Conservation (phyloP, 2,797 vertebrate genomes). For the Acanthornis magna region DNA sequence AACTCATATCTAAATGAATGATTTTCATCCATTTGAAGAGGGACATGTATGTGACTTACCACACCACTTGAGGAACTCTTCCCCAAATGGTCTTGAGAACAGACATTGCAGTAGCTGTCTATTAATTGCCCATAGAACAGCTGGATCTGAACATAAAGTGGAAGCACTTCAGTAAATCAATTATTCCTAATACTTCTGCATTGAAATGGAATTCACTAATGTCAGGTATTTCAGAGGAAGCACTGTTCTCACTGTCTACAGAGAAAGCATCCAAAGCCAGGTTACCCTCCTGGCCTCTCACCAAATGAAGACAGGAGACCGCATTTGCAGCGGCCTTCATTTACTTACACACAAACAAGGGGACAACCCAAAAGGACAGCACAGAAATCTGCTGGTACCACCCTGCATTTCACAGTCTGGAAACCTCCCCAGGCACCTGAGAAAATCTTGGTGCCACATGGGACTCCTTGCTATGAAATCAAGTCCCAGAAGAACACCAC, state of each 20-base stretch:
- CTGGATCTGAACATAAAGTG: not conserved
- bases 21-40: not conserved
- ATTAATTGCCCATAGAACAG: not conserved
- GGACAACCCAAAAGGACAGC: not conserved
- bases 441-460: not conserved
- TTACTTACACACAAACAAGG: not conserved
- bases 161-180: not conserved
- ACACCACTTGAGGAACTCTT: not conserved
- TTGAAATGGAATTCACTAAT: not conserved
- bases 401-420: not conserved
- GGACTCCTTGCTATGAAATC: not conserved
- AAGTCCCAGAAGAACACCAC: not conserved
- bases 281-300: not conserved
- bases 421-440: not conserved
- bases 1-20: not conserved
- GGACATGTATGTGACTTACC: rapidly evolving
- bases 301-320: not conserved
- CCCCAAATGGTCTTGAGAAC: not conserved
- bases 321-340: not conserved
- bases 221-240: not conserved
- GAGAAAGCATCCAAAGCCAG: not conserved
- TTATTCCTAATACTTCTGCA: not conserved
- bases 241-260: not conserved
- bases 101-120: not conserved
- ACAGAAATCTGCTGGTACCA: not conserved